A percentile compares a stretch with the other conserved stretches of the same genome.
phyloP scores from a whole-genome alignment of 2,797 vertebrate genomes.

The Adelosebastes latens region DNA sequence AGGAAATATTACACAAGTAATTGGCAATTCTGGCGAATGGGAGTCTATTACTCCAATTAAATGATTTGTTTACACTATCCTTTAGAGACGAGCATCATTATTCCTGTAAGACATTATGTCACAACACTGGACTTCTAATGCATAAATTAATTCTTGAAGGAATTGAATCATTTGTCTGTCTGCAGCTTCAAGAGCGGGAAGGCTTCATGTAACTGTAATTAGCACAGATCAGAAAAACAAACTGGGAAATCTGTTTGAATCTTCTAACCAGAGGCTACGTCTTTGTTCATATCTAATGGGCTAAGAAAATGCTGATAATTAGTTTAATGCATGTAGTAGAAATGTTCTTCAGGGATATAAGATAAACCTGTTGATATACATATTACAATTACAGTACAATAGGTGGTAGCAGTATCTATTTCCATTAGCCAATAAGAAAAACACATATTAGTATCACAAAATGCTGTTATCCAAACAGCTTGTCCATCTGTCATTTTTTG shows the following conservation, averaged over 20 bases:
- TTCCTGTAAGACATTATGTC: slow-evolving; percentile 9
- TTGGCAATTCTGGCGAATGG: background rate
- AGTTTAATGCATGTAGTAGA: background rate
- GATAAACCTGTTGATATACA: slow-evolving; percentile 15
- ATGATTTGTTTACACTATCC: slow-evolving; percentile 21
- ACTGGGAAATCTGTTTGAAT: slow-evolving; percentile 31
- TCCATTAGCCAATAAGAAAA: background rate
- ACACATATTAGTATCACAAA: background rate
- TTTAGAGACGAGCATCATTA: slow-evolving; percentile 4
- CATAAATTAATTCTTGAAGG: slow-evolving; percentile 37
- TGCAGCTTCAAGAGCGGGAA: slow-evolving; percentile 5
- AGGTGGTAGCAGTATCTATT: background rate
- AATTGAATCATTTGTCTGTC: slow-evolving; percentile 12
- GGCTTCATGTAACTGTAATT: slow-evolving; percentile 31
- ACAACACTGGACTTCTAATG: slow-evolving; percentile 13
- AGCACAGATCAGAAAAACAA: slow-evolving; percentile 37
- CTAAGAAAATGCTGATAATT: background rate
- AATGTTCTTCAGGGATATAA: background rate
- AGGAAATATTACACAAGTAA: slow-evolving; percentile 8
- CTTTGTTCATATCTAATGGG: slow-evolving; percentile 19
- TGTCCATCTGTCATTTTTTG: slow-evolving; percentile 7
- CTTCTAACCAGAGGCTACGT: slow-evolving; percentile 17
- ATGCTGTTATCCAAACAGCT: slow-evolving; percentile 9
- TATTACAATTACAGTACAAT: background rate
- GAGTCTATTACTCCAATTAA: slow-evolving; percentile 11